These are phyloP conservation scores for Melanostigma gelatinosum DNA, from an alignment of 2,113 vertebrate genomes.

Conservation along the genomic window DNA sequence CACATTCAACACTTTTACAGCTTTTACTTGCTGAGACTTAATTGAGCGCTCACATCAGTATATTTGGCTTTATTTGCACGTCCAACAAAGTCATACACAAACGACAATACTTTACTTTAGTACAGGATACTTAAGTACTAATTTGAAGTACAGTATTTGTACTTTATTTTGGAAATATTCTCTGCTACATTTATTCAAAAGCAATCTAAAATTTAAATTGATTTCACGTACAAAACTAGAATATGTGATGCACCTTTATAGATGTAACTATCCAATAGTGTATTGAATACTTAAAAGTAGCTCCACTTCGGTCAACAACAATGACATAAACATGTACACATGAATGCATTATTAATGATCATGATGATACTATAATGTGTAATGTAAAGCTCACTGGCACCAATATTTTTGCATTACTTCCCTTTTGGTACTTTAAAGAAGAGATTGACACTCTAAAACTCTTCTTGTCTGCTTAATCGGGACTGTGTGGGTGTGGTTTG, in stretches of 20 bases:
- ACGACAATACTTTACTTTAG: neutral
- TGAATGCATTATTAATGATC: neutral
- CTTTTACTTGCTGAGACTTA: neutral
- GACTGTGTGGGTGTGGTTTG: neutral
- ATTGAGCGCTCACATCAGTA: conserved; percentile 12
- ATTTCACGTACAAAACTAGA: neutral
- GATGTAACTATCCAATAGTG: neutral
- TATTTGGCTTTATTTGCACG: neutral
- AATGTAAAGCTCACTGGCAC: neutral
- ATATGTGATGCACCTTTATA: neutral
- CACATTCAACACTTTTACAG: conserved; percentile 12
- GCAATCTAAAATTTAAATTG: neutral
- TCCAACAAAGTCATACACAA: neutral
- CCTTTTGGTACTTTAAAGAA: neutral
- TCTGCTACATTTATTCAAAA: neutral
- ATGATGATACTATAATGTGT: neutral
- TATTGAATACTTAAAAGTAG: neutral
- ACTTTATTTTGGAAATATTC: neutral
- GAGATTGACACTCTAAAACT: neutral
- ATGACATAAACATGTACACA: neutral
- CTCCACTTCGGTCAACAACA: neutral
- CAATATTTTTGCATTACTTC: neutral
- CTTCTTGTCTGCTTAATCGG: neutral
- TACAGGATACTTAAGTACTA: neutral
- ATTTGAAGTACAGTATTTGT: neutral